Evolutionary conservation across 2,888 invertebrate genomes (phyloP).

Genomic region (Caradrina clavipalpis): DNA sequence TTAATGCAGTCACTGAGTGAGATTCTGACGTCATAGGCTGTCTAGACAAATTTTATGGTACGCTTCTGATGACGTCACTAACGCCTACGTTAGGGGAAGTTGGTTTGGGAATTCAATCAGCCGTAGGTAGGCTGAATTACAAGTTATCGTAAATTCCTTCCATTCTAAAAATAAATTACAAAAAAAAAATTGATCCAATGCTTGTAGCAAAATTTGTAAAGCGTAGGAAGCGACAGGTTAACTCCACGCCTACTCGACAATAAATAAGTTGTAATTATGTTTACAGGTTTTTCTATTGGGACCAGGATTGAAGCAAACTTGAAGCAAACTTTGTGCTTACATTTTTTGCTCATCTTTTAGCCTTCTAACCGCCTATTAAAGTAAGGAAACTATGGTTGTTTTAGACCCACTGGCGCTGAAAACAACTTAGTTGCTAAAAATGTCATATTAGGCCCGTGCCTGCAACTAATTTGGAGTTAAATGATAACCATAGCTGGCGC

Average conservation of each 20-base stretch:
- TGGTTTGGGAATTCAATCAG: slow-evolving; percentile 17
- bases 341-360: too few relatives aligned
- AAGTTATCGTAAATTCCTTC: slow-evolving; percentile 11
- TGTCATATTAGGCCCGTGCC: too few relatives aligned
- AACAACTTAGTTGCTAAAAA: too few relatives aligned
- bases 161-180: not conserved
- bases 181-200: not conserved
- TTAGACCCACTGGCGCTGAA: too few relatives aligned
- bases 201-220: not conserved
- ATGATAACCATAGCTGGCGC: too few relatives aligned
- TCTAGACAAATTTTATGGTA: slow-evolving; percentile 81
- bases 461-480: too few relatives aligned
- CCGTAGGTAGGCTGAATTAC: slow-evolving; percentile 25
- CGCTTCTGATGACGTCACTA: slow-evolving; percentile 74
- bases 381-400: too few relatives aligned
- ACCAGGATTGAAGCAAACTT: too few relatives aligned
- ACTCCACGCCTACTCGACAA: not conserved
- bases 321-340: too few relatives aligned
- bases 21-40: slow-evolving; percentile 69
- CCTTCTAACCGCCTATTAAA: too few relatives aligned
- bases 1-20: slow-evolving; percentile 47
- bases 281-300: slow-evolving; percentile 6
- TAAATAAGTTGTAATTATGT: slow-evolving; percentile 14
- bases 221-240: slow-evolving; percentile 16
- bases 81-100: slow-evolving; percentile 49